Base-by-base conservation (phyloP, 2,888 invertebrate genomes). In the Apocheima hispidaria region DNA sequence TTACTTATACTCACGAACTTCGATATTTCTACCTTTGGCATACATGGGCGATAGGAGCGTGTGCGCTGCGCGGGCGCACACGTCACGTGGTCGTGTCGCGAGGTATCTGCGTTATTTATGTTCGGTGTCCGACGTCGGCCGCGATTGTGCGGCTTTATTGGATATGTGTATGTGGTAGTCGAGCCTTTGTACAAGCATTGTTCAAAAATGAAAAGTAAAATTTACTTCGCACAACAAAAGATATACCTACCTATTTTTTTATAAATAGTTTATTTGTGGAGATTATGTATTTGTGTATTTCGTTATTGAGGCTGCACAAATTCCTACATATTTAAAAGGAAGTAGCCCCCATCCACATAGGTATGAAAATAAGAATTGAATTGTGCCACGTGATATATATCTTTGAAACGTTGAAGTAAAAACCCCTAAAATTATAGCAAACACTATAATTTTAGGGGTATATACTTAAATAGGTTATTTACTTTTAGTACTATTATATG, bases 21-120 rank as follows among this genome's bases (percentile, higher is more conserved):
- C 43, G 60, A 56, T 60, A 66, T 66, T 55, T 53, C 54, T 21
- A 1, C 70, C 71, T 71, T 74, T 74, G 66, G 70, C 69, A 40
- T 40, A 66, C 66, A 65, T 41, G 48, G 41, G 59, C 23, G 60
- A 55, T 52, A 56, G 57, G 48, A 48, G 64, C 38, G 66, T 63
- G 68, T 77, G 83, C 86, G 81, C 65, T 76, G 83, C 86, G 81
- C 84, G 77, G 75, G 85, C 83, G 83, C 84, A 82, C 79, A 82
- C 79, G 88, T 90, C 90, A 86, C 82, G 75, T 81, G 87, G 81
- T 82, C 87, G 88, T 88, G 90, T 89, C 74, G 81, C 83, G 80
- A 87, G 85, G 86, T 91, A 91, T 91, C 90, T 87, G 82, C 80
- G 80, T 91, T 90, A 90, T 91, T 91, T 91, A 90, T 90, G 88